Percentiles rank a stretch among this genome's conserved stretches.
These are phyloP conservation scores for Coreius guichenoti DNA, from an alignment of 2,797 vertebrate genomes.

Conservation along the genomic window DNA sequence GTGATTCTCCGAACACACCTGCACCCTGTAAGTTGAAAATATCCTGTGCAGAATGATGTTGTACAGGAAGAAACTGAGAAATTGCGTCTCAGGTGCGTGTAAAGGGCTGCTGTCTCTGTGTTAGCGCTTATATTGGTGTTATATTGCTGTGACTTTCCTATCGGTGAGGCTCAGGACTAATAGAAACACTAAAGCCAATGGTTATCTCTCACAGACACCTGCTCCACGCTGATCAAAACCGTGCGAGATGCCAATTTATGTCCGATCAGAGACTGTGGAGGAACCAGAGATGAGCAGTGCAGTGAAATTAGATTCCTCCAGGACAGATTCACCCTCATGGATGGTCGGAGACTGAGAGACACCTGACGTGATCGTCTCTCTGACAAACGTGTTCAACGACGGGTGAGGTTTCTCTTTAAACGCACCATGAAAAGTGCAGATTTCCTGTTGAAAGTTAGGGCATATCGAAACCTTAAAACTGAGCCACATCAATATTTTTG, in stretches of 20 bases:
- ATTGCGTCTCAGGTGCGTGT: background rate
- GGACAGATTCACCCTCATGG: conserved; percentile 21
- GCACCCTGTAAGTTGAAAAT: background rate
- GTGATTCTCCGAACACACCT: background rate
- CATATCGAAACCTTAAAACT: background rate
- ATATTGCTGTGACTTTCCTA: conserved; percentile 37
- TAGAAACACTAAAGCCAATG: conserved; percentile 47
- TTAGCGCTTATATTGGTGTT: conserved; percentile 28
- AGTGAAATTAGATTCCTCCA: conserved; percentile 15
- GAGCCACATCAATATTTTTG: background rate
- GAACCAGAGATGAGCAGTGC: conserved; percentile 29
- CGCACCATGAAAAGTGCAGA: background rate
- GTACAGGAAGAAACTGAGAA: background rate
- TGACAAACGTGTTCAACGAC: background rate
- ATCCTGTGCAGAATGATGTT: background rate
- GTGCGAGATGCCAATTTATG: conserved; percentile 24
- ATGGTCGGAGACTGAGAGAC: background rate
- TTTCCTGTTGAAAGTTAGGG: background rate
- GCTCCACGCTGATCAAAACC: conserved; percentile 22
- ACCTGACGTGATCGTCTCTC: no score
- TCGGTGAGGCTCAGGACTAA: conserved; percentile 41
- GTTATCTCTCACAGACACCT: conserved; percentile 61
- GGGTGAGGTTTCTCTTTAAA: background rate
- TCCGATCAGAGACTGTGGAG: conserved; percentile 30
- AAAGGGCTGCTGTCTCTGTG: conserved; percentile 10